phyloP scores from a whole-genome alignment of 2,113 vertebrate genomes.

The Lasiurus cinereus region DNA sequence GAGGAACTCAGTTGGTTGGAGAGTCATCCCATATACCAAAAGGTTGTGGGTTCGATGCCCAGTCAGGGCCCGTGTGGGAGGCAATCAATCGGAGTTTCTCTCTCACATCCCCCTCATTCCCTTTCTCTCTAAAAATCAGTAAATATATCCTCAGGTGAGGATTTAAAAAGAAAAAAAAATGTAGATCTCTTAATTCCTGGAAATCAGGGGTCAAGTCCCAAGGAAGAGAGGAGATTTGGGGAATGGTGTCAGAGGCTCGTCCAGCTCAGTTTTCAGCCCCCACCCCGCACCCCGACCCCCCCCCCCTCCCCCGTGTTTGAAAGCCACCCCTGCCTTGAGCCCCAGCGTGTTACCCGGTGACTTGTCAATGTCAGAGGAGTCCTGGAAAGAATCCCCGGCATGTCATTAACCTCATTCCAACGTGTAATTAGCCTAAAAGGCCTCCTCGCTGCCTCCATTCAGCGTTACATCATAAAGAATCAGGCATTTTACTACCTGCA shows the following conservation, averaged over 20 bases:
- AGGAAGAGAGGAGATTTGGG: background rate
- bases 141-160: background rate
- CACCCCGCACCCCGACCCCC: background rate
- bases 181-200: background rate
- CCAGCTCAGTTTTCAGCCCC: background rate
- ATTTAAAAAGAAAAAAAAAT: background rate
- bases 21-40: background rate
- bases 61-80: background rate
- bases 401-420: constrained; percentile 81
- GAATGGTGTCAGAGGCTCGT: background rate
- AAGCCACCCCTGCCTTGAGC: background rate
- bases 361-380: constrained; percentile 69
- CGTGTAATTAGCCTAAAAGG: constrained; percentile 81
- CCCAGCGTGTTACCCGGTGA: constrained; percentile 51
- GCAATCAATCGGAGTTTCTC: background rate
- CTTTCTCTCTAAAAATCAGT: background rate
- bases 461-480: constrained; percentile 81
- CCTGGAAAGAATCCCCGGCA: constrained; percentile 70
- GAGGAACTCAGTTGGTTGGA: background rate
- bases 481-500: constrained; percentile 72
- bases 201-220: background rate
- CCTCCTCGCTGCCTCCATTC: constrained; percentile 77
- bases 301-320: background rate
- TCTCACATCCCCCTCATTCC: background rate
- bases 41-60: background rate